A percentile compares a stretch with the other conserved stretches of the same genome.
Conservation (phyloP, 2,113 vertebrate genomes). For the Cariama cristata region DNA sequence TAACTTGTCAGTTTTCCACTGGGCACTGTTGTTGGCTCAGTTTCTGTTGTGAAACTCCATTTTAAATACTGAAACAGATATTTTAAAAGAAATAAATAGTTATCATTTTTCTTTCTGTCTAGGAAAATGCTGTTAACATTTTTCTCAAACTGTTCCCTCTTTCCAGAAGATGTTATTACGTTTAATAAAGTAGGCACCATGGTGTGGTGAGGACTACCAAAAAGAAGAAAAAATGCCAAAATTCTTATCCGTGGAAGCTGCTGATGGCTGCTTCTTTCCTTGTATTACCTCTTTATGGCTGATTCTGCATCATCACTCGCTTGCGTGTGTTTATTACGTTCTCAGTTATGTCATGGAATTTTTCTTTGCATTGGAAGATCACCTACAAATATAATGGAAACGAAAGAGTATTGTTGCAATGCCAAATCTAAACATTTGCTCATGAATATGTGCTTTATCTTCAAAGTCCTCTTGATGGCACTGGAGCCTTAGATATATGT, state of each 20-base stretch:
- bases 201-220: neutral
- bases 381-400: neutral
- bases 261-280: neutral
- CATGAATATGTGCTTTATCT: constrained; percentile 30
- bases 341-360: neutral
- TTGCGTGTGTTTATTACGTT: neutral
- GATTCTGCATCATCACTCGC: neutral
- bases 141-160: neutral
- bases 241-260: neutral
- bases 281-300: neutral
- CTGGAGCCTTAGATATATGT: constrained; percentile 67
- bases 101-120: neutral
- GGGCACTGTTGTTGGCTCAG: neutral
- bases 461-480: constrained; percentile 79
- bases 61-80: neutral
- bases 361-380: neutral
- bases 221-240: neutral
- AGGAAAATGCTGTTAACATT: neutral
- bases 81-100: neutral
- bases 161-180: neutral
- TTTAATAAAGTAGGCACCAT: neutral
- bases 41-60: neutral
- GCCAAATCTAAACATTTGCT: neutral
- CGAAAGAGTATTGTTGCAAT: neutral
- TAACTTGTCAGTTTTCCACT: neutral